A percentile compares a stretch with the other conserved stretches of the same genome.
Evolutionary conservation across 2,113 vertebrate species (phyloP).

Genomic region (Platichthys flesus): DNA sequence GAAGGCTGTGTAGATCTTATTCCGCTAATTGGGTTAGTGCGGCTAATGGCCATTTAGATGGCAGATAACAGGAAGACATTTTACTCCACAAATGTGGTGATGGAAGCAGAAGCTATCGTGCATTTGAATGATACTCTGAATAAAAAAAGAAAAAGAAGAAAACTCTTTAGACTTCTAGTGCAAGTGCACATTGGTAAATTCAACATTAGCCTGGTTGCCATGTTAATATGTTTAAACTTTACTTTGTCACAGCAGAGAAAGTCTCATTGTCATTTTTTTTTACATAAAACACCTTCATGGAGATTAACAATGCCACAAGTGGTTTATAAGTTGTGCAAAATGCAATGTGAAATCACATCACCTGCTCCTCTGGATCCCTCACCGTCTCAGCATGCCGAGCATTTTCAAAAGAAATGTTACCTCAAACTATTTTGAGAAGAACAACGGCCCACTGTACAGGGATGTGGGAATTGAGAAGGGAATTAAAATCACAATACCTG

Average conservation of each 20-base stretch:
- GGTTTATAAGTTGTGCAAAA: slow-evolving; percentile 44
- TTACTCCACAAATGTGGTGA: slow-evolving; percentile 78
- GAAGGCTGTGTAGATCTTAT: slow-evolving; percentile 80
- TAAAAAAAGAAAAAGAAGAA: slow-evolving; percentile 25
- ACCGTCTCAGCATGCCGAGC: slow-evolving; percentile 37
- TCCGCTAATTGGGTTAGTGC: slow-evolving; percentile 83
- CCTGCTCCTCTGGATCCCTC: slow-evolving; percentile 7
- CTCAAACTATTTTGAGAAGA: slow-evolving; percentile 64
- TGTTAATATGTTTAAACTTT: slow-evolving; percentile 34
- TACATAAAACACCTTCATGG: background rate
- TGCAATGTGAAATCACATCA: background rate
- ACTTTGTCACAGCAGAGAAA: slow-evolving; percentile 13
- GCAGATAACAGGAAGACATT: slow-evolving; percentile 79
- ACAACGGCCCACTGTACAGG: slow-evolving; percentile 64
- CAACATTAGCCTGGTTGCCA: background rate
- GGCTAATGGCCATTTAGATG: slow-evolving; percentile 85
- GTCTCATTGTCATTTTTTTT: slow-evolving; percentile 24
- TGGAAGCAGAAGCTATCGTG: slow-evolving; percentile 76
- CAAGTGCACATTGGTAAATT: slow-evolving; percentile 9
- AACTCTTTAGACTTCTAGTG: slow-evolving; percentile 8
- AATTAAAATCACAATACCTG: slow-evolving; percentile 80
- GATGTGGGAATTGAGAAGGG: slow-evolving; percentile 66
- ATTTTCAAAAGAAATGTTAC: slow-evolving; percentile 56
- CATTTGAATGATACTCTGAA: slow-evolving; percentile 72
- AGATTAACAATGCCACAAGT: slow-evolving; percentile 14